These are phyloP conservation scores for Argentina silus DNA, from an alignment of 2,797 vertebrate species.

Conservation along the genomic window DNA sequence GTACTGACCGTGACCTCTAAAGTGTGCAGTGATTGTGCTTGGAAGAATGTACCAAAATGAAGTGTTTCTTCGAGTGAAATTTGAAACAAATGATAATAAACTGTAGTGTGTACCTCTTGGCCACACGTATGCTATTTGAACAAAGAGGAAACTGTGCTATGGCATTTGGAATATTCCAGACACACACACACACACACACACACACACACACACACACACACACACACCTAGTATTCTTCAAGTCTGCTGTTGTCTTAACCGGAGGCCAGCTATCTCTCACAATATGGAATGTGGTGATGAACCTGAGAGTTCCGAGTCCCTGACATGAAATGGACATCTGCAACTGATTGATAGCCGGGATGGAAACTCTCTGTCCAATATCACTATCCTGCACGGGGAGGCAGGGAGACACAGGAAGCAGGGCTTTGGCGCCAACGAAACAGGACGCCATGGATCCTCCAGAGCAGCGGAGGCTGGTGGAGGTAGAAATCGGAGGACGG, in stretches of 20 bases:
- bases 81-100: conserved; percentile 4
- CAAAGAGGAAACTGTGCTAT: conserved; percentile 18
- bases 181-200: too few species aligned
- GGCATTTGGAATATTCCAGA: conserved; percentile 22
- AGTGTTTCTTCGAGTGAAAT: neutral
- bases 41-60: neutral
- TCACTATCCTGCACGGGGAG: neutral
- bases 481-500: too few species aligned
- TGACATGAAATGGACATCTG: conserved; percentile 6
- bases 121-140: conserved; percentile 5
- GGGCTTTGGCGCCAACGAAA: neutral
- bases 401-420: conserved; percentile 5
- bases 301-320: neutral
- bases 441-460: neutral
- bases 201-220: neutral
- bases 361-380: neutral
- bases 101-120: neutral
- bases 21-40: neutral
- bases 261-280: conserved; percentile 17
- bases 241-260: neutral
- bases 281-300: conserved; percentile 15
- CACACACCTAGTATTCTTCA: conserved; percentile 1
- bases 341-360: neutral
- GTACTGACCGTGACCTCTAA: neutral
- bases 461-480: too few species aligned